Percentiles rank a stretch among this genome's conserved stretches.
These are phyloP conservation scores for Notodonta ziczac DNA, from an alignment of 2,888 invertebrate genomes.

Conservation along the genomic window DNA sequence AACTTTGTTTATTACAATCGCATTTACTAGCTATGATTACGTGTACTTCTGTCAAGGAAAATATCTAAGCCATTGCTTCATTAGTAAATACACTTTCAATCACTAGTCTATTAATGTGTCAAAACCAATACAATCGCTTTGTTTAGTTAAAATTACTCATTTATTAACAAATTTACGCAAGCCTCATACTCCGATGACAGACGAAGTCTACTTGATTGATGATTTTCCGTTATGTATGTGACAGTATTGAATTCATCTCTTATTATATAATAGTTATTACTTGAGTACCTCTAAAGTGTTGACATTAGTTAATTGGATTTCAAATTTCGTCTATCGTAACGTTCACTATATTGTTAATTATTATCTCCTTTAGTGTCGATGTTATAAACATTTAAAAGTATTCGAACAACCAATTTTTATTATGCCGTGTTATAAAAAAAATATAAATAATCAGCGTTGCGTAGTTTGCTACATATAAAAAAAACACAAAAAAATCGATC, in stretches of 20 bases:
- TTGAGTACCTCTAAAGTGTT: background rate
- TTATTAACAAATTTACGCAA: slow-evolving; percentile 33
- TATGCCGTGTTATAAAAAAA: too few relatives aligned
- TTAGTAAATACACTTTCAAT: background rate
- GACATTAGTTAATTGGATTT: background rate
- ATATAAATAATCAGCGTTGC: too few relatives aligned
- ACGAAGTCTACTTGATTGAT: slow-evolving; percentile 39
- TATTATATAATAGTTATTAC: background rate
- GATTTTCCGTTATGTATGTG: slow-evolving; percentile 23
- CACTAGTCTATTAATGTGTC: background rate
- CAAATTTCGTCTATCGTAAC: background rate
- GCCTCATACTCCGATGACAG: slow-evolving; percentile 31
- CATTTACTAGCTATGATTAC: too few relatives aligned
- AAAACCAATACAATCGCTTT: background rate
- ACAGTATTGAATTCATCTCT: slow-evolving; percentile 25
- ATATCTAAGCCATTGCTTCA: too few relatives aligned
- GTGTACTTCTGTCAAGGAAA: too few relatives aligned
- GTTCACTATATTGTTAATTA: too few relatives aligned
- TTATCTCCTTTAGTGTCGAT: too few relatives aligned
- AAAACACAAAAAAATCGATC: too few relatives aligned
- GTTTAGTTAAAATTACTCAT: slow-evolving; percentile 30
- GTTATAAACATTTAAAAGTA: too few relatives aligned
- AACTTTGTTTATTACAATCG: too few relatives aligned
- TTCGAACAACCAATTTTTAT: too few relatives aligned
- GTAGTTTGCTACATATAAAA: too few relatives aligned